Conservation (phyloP, 2,797 vertebrate species). For the Hydrocynus forskahlii region DNA sequence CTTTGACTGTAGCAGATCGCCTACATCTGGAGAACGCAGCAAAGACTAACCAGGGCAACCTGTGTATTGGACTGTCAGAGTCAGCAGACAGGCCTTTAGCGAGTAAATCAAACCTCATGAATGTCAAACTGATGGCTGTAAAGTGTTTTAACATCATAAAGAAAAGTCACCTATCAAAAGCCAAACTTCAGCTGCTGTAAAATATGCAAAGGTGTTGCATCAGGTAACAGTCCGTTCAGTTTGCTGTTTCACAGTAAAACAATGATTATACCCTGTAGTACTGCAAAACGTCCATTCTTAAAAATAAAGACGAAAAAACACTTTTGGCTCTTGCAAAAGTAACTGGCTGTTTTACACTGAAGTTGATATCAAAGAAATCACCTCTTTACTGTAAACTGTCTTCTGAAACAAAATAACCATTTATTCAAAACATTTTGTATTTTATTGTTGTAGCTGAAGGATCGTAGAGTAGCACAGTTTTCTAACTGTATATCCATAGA, state of each 20-base stretch:
- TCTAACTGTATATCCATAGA: neutral
- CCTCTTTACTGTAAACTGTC: too few species aligned
- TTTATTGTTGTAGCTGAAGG: neutral
- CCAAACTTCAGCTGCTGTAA: neutral
- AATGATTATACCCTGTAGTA: too few species aligned
- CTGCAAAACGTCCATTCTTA: too few species aligned
- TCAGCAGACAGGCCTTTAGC: slow-evolving; percentile 1
- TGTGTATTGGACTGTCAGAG: slow-evolving; percentile 12
- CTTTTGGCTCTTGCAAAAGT: too few species aligned
- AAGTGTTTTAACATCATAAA: slow-evolving; percentile 6
- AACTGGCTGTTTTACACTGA: too few species aligned
- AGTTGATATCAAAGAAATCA: too few species aligned
- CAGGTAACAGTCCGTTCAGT: too few species aligned
- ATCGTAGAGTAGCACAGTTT: neutral
- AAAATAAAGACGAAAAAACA: too few species aligned
- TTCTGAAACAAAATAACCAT: too few species aligned
- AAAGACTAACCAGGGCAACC: slow-evolving; percentile 9
- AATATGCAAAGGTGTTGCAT: neutral
- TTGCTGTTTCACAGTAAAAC: too few species aligned
- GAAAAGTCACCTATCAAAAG: neutral
- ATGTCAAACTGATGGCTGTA: neutral
- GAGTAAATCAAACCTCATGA: slow-evolving; percentile 9
- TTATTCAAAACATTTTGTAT: neutral
- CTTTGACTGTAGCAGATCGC: neutral
- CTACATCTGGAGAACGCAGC: slow-evolving; percentile 9